Base-by-base conservation (phyloP, 2,888 invertebrate species). In the Thymelicus acteon region DNA sequence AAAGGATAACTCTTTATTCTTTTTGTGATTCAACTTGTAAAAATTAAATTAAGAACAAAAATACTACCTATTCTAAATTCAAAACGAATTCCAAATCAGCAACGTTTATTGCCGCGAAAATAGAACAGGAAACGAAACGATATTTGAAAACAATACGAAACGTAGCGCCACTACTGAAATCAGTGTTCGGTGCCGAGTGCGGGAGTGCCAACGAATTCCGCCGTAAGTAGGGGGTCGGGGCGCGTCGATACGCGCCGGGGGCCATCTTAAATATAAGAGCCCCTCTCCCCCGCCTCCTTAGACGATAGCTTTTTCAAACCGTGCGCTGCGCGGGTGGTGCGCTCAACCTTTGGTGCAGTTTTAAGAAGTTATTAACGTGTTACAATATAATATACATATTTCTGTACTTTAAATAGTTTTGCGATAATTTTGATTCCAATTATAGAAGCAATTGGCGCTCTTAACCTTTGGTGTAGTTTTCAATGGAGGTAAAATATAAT, bases 181-280 rank as follows among this genome's bases (percentile, higher is more conserved):
- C 79, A 78, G 77, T 71, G 76, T 80, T 74, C 80, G 31, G 72
- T 75, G 57, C 74, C 67, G 72, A 71, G 60, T 60, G 73, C 31
- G 31, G 31, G 31, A 31, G 61, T 74, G 72, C 71, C 60, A 60
- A 60, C 60, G 67, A 67, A 49, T 67, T 58, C 60, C 60, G 60
- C 60, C 60, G 60, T 67, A 60, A 67, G 66, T 67, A 67, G 84
- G 82, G 75, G 80, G 80, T 68, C 82, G 78, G 77, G 74, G 77
- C 85, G 89, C 92, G 92, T 92, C 92, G 90, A 92, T 92, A 92
- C 88, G 89, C 89, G 54, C 54, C 54, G 92, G 93, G 92, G 91
- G 93, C 92, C 93, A 92, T 93, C 93, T 93, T 93, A 92, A 92
- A 92, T 92, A 91, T 93, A 91, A 90, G 89, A 85, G 84, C 79